Percentiles rank a stretch among this genome's conserved stretches.
Evolutionary conservation across 2,888 invertebrate species (phyloP).

Genomic region (Athalia cordata): DNA sequence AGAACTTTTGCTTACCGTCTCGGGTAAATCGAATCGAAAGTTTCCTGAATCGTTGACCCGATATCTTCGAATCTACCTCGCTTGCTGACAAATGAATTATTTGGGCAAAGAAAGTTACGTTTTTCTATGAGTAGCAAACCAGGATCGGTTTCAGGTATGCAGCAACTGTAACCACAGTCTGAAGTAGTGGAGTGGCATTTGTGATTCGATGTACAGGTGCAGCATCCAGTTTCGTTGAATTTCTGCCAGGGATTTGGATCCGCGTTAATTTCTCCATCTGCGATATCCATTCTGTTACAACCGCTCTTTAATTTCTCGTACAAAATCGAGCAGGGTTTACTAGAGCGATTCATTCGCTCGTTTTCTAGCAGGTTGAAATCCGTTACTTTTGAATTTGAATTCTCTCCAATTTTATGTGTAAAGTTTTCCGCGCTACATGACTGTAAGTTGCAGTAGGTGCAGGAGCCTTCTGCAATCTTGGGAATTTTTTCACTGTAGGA

Average conservation of each 20-base stretch:
- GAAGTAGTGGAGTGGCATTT: conserved; percentile 38
- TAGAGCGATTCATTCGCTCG: background rate
- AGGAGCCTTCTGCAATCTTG: background rate
- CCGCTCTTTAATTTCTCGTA: conserved; percentile 29
- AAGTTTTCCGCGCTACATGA: background rate
- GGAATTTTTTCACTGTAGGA: conserved; percentile 21
- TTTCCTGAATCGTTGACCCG: conserved; percentile 50
- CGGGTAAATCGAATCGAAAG: conserved; percentile 53
- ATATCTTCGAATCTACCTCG: conserved; percentile 49
- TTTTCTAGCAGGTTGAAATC: background rate
- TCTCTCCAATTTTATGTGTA: background rate
- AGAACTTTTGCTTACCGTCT: conserved; percentile 50
- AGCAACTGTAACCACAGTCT: conserved; percentile 48
- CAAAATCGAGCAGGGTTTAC: background rate
- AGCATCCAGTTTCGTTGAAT: conserved; percentile 46
- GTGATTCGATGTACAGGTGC: conserved; percentile 41
- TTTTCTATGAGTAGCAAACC: conserved; percentile 7
- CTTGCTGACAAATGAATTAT: conserved; percentile 1
- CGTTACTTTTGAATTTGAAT: background rate
- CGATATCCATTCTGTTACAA: conserved; percentile 11
- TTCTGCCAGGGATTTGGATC: conserved; percentile 22
- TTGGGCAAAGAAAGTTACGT: background rate
- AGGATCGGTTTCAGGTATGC: conserved; percentile 22
- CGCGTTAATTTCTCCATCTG: conserved; percentile 24
- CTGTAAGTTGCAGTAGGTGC: background rate